Conservation (phyloP, 1,140 invertebrate species). For the Drosophila kikkawai region DNA sequence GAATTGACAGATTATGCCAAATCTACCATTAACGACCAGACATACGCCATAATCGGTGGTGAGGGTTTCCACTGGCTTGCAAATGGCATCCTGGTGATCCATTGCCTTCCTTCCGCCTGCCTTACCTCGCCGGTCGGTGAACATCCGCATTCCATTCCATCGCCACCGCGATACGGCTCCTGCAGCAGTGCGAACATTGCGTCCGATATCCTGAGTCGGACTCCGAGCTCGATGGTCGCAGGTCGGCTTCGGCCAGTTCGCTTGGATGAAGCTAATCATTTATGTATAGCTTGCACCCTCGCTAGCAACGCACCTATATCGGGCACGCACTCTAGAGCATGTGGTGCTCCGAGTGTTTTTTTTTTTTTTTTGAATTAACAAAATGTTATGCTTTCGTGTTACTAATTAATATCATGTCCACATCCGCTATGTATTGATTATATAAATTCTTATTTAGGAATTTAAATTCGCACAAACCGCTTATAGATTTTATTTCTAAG, state of each 20-base stretch:
- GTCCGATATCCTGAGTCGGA: background rate
- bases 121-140: background rate
- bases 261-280: background rate
- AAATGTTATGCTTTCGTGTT: no score
- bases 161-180: background rate
- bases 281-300: background rate
- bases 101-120: background rate
- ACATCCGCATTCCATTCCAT: background rate
- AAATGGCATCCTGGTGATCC: no score
- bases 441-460: no score
- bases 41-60: no score
- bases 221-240: background rate
- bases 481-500: background rate
- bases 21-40: background rate
- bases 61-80: background rate
- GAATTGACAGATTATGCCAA: slow-evolving; percentile 10
- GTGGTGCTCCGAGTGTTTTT: no score
- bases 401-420: no score
- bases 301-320: background rate
- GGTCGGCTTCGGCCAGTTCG: background rate
- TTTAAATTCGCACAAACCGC: background rate
- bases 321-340: no score
- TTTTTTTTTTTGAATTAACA: no score
- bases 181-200: background rate
- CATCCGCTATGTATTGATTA: no score